Evolutionary conservation across 2,113 vertebrate species (phyloP).

Genomic region (Mellivora capensis): DNA sequence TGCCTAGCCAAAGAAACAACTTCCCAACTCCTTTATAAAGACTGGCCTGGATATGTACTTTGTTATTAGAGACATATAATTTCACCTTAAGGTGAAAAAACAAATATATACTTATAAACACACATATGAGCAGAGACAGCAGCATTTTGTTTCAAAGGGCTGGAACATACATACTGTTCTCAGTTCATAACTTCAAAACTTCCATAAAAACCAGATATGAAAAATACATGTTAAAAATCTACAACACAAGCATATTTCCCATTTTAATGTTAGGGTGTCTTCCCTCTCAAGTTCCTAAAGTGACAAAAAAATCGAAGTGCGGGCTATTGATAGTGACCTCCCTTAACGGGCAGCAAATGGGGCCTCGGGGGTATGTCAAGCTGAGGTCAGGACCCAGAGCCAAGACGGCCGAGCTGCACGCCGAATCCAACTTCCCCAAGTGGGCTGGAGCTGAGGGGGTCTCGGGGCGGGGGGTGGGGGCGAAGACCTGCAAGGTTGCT

Average conservation of each 20-base stretch:
- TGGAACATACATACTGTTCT: neutral
- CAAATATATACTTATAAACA: neutral
- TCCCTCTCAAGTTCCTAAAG: neutral
- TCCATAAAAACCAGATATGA: neutral
- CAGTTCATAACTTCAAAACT: neutral
- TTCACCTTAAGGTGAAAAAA: conserved; percentile 8
- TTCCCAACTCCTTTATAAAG: neutral
- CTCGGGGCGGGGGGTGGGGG: neutral
- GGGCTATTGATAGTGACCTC: neutral
- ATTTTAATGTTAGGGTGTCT: neutral
- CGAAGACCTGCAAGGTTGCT: neutral
- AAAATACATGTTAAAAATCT: neutral
- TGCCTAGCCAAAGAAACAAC: neutral
- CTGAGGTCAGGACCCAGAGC: neutral
- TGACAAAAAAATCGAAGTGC: neutral
- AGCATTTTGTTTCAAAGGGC: neutral
- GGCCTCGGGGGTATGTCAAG: neutral
- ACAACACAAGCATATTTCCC: neutral
- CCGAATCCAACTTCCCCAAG: neutral
- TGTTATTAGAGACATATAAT: neutral
- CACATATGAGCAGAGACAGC: neutral
- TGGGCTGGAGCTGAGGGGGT: neutral
- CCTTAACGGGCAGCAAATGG: fast-evolving
- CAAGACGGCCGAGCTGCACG: fast-evolving
- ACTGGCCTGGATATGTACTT: neutral